Evolutionary conservation across 2,888 invertebrate genomes (phyloP).

Genomic region (Oxytorus armatus): DNA sequence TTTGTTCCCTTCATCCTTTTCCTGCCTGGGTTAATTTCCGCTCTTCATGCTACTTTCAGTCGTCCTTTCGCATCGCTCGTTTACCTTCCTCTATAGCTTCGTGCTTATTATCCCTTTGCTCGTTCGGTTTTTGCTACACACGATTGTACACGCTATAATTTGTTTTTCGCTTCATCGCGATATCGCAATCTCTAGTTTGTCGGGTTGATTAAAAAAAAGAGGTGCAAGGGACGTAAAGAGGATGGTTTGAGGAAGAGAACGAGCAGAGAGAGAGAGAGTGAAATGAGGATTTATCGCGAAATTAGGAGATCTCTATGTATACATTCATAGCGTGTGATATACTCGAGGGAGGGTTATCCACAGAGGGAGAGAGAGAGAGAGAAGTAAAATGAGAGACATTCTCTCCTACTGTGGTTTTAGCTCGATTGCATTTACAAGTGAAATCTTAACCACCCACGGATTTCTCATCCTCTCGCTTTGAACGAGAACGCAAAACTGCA

Average conservation of each 20-base stretch:
- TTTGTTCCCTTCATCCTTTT: background rate
- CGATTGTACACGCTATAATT: constrained; percentile 12
- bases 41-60: background rate
- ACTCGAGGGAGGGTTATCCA: constrained; percentile 27
- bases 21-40: background rate
- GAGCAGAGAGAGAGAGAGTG: background rate
- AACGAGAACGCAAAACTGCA: constrained; percentile 18
- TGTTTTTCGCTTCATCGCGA: constrained; percentile 42
- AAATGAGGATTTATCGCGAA: constrained; percentile 55
- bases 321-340: constrained; percentile 52
- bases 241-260: background rate
- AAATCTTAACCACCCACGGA: constrained; percentile 59
- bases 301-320: constrained; percentile 45
- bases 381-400: constrained; percentile 21
- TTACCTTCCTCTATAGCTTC: no score
- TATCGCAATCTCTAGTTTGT: constrained; percentile 37
- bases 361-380: constrained; percentile 25
- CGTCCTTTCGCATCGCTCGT: constrained; percentile 4
- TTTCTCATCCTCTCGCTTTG: constrained; percentile 18
- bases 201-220: constrained; percentile 13
- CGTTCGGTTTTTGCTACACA: background rate
- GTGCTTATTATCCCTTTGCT: no score
- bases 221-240: constrained; percentile 5
- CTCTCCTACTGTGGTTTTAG: constrained; percentile 59
- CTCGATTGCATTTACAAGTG: constrained; percentile 68